phyloP scores from a whole-genome alignment of 2,888 invertebrate species.

The Drosophila fungiperda region DNA sequence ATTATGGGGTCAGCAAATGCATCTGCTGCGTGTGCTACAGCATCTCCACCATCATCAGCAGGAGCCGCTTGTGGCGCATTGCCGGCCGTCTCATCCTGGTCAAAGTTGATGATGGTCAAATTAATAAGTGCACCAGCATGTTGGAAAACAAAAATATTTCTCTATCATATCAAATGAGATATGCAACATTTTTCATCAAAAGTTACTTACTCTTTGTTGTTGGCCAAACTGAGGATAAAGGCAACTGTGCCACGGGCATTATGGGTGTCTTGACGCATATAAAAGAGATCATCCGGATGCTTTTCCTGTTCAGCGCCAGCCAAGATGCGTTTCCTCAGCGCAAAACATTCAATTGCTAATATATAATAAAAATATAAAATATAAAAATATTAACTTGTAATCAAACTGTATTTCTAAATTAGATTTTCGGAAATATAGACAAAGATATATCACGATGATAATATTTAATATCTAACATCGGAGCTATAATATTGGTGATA shows the following conservation, averaged over 20 bases:
- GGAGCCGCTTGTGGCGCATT: conserved; percentile 53
- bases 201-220: conserved; percentile 88
- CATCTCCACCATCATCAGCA: conserved; percentile 3
- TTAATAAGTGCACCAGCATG: background rate
- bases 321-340: conserved; percentile 88
- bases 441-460: no score
- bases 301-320: conserved; percentile 88
- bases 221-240: conserved; percentile 97
- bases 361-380: no score
- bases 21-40: conserved; percentile 31
- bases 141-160: background rate
- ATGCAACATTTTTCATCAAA: background rate
- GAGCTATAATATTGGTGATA: no score
- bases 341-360: conserved; percentile 85
- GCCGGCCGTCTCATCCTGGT: conserved; percentile 82
- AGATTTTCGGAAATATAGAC: no score
- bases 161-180: background rate
- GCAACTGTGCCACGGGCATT: conserved; percentile 99
- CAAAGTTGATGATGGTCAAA: conserved; percentile 83
- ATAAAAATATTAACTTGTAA: no score
- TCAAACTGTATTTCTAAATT: no score
- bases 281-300: conserved; percentile 90
- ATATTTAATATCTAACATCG: no score
- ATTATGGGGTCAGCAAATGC: background rate
- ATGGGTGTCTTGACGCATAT: conserved; percentile 94